Conservation (phyloP, 2,797 vertebrate species). For the Rhynchonycteris naso region DNA sequence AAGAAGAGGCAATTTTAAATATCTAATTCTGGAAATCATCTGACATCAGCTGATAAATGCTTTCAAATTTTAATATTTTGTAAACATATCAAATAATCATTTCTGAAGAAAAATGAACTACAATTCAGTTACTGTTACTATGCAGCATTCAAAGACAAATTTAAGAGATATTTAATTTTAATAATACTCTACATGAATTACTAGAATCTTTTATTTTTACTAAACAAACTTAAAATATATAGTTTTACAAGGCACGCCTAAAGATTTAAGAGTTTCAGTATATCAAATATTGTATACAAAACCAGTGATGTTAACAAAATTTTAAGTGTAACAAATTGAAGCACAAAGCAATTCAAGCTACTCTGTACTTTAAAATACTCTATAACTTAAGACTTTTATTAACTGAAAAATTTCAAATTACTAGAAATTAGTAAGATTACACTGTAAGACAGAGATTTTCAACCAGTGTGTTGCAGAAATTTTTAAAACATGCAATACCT, state of each 20-base stretch:
- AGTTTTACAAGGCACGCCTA: slow-evolving; percentile 9
- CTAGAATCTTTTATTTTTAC: slow-evolving; percentile 42
- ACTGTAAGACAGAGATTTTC: background rate
- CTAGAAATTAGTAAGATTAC: slow-evolving; percentile 23
- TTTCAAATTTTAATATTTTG: slow-evolving; percentile 14
- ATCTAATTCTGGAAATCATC: background rate
- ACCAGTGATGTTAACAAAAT: slow-evolving; percentile 30
- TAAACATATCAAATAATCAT: background rate
- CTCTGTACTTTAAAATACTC: slow-evolving; percentile 34
- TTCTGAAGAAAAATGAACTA: slow-evolving; percentile 31
- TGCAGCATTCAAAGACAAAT: slow-evolving; percentile 29
- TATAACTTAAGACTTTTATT: background rate
- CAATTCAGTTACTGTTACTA: slow-evolving; percentile 1
- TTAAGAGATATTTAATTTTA: slow-evolving; percentile 16
- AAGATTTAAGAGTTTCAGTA: background rate
- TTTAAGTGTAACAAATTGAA: slow-evolving; percentile 44
- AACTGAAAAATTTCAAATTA: slow-evolving; percentile 15
- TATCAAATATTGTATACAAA: slow-evolving; percentile 43
- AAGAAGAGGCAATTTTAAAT: background rate
- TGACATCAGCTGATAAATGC: background rate
- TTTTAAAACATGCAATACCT: background rate
- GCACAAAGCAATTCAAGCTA: background rate
- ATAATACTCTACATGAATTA: background rate
- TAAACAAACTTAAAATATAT: slow-evolving; percentile 38
- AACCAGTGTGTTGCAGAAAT: background rate